A percentile compares a stretch with the other conserved stretches of the same genome.
These are phyloP conservation scores for Phanerotoma sp. DNA, from an alignment of 2,888 invertebrate genomes.

Conservation along the genomic window DNA sequence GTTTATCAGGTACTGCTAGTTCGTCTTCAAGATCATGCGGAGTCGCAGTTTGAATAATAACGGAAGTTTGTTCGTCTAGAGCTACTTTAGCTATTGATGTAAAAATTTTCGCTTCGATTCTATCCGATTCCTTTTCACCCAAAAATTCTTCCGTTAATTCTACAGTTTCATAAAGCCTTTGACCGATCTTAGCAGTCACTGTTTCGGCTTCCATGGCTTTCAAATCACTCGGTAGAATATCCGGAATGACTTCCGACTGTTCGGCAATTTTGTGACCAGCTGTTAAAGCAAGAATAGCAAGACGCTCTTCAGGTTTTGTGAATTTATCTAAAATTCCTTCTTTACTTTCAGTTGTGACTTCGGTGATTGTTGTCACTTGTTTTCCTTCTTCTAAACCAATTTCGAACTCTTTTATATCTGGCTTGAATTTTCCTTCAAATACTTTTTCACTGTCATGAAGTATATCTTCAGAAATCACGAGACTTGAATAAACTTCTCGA, in stretches of 20 bases:
- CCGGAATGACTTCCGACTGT: slow-evolving; percentile 58
- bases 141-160: slow-evolving; percentile 55
- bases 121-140: slow-evolving; percentile 58
- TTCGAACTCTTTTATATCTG: slow-evolving; percentile 55
- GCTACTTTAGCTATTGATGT: slow-evolving; percentile 53
- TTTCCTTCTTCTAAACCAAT: slow-evolving; percentile 56
- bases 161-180: slow-evolving; percentile 57
- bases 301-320: slow-evolving; percentile 40
- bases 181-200: slow-evolving; percentile 52
- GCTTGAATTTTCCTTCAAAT: slow-evolving; percentile 53
- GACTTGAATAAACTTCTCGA: slow-evolving; percentile 43
- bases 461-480: slow-evolving; percentile 48
- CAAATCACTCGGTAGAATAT: slow-evolving; percentile 54
- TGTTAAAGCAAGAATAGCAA: slow-evolving; percentile 33
- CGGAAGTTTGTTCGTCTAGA: slow-evolving; percentile 54
- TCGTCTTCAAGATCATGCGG: slow-evolving; percentile 41
- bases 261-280: slow-evolving; percentile 58
- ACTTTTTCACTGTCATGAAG: slow-evolving; percentile 48
- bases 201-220: slow-evolving; percentile 45
- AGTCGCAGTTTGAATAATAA: slow-evolving; percentile 39
- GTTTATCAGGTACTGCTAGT: slow-evolving; percentile 32
- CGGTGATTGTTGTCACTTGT: slow-evolving; percentile 57
- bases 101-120: slow-evolving; percentile 43
- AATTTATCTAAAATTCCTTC: slow-evolving; percentile 54
- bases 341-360: slow-evolving; percentile 60